Base-by-base conservation (phyloP, 2,888 invertebrate genomes). In the Caenorhabditis becei region DNA sequence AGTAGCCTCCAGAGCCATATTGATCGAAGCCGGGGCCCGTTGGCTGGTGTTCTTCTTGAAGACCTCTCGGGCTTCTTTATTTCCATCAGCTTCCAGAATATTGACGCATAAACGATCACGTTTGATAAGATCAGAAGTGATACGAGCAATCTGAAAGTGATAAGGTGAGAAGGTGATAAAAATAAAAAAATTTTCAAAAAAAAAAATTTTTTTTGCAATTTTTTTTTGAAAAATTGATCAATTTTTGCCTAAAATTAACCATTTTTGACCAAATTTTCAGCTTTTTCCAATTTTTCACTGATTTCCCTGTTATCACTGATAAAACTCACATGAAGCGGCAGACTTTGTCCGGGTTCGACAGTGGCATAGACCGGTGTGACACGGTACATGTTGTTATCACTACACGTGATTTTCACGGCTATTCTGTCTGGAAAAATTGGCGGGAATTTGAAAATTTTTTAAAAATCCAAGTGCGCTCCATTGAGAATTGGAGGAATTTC, bases 391-490 rank as follows among this genome's bases (percentile, higher is more conserved):
- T 82, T 82, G 62, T 90, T 90, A 80, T 90, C 89, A 28, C 86
- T 86, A 74, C 90, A 90, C 47, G 89, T 90, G 51, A 90, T 87
- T 77, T 90, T 90, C n/a, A 89, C 84, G 4, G 89, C 90, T 24
- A 90, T 83, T 62, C 88, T 53, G 23, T 77, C 85, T 83, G 54
- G 44, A 75, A 63, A 51, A 41, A 3, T 16, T 4, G 7, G n/a
- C n/a, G n/a, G n/a, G n/a, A n/a, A n/a, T n/a, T n/a, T n/a, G n/a
- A n/a, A n/a, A n/a, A n/a, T n/a, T n/a, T n/a, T n/a, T n/a, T n/a
- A n/a, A 32, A 32, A 32, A 32, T 32, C 5, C 32, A 32, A 7
- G 4, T 10, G 4, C 32, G 32, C 23, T 59, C 41, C 14, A 41
- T 41, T 41, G 7, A 11, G 2, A 41, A 41, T 2, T 14, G 1